phyloP scores from a whole-genome alignment of 2,888 invertebrate species.

The Mayetiola destructor region DNA sequence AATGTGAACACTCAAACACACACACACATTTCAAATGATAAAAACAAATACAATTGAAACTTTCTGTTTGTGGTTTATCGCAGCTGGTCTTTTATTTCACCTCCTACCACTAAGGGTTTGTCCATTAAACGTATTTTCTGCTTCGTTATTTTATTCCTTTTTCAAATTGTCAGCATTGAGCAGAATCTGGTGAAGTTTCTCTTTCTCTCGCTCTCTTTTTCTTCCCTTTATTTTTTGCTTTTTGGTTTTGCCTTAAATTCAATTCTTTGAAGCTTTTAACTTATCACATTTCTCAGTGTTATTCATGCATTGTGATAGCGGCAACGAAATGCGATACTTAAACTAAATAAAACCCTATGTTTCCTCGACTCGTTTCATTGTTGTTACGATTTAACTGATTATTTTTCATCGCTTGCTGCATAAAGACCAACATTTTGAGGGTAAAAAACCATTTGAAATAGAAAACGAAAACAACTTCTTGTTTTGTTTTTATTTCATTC shows the following conservation, averaged over 20 bases:
- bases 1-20: no score
- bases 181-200: no score
- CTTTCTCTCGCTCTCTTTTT: neutral
- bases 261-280: neutral
- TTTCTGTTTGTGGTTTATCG: slow-evolving; percentile 12
- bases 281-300: neutral
- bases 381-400: slow-evolving; percentile 6
- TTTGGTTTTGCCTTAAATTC: neutral
- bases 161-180: no score
- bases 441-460: no score
- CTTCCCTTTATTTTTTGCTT: neutral
- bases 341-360: neutral
- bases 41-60: slow-evolving; percentile 4
- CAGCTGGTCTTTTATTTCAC: slow-evolving; percentile 9
- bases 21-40: neutral
- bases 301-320: no score
- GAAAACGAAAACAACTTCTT: no score
- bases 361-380: no score
- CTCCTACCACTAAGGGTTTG: neutral
- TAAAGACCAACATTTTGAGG: neutral
- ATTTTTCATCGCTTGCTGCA: slow-evolving; percentile 1
- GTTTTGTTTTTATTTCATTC: no score
- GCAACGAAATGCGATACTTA: slow-evolving; percentile 1
- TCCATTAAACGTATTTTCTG: slow-evolving; percentile 3
- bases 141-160: no score